Evolutionary conservation across 2,113 vertebrate species (phyloP).

Genomic region (Dryoscopus gambensis): DNA sequence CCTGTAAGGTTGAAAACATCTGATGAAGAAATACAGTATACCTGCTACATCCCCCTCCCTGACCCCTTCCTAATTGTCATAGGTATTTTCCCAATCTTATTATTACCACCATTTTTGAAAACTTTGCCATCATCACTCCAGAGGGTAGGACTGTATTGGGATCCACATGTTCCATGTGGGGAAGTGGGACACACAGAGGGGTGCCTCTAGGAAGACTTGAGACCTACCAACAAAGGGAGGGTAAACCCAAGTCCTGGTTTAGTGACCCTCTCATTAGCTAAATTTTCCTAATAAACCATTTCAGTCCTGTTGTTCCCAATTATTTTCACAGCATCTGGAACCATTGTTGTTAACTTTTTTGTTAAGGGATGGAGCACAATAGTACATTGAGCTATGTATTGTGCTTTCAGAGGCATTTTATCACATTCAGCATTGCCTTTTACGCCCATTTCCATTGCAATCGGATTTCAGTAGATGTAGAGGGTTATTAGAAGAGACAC

Average conservation of each 20-base stretch:
- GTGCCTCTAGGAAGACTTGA: not conserved
- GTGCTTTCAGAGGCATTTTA: not conserved
- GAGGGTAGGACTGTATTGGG: not conserved
- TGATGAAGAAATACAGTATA: not conserved
- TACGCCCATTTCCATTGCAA: not conserved
- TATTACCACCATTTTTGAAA: not conserved
- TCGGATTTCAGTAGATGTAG: not conserved
- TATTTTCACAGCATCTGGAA: not conserved
- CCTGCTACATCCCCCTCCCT: not conserved
- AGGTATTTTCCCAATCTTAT: not conserved
- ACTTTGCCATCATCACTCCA: not conserved
- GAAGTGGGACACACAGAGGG: not conserved
- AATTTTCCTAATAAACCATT: not conserved
- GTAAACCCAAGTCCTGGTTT: not conserved
- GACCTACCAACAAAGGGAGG: not conserved
- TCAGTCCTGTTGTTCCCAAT: not conserved
- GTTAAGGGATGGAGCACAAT: not conserved
- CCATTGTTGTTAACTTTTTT: not conserved
- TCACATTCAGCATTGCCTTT: not conserved
- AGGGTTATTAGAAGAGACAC: not conserved
- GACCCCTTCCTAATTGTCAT: not conserved
- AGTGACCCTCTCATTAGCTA: not conserved
- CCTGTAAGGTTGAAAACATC: not conserved
- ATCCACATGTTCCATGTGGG: not conserved
- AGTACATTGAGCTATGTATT: not conserved